Evolutionary conservation across 2,113 vertebrate genomes (phyloP).

Genomic region (Phyllostomus hastatus): DNA sequence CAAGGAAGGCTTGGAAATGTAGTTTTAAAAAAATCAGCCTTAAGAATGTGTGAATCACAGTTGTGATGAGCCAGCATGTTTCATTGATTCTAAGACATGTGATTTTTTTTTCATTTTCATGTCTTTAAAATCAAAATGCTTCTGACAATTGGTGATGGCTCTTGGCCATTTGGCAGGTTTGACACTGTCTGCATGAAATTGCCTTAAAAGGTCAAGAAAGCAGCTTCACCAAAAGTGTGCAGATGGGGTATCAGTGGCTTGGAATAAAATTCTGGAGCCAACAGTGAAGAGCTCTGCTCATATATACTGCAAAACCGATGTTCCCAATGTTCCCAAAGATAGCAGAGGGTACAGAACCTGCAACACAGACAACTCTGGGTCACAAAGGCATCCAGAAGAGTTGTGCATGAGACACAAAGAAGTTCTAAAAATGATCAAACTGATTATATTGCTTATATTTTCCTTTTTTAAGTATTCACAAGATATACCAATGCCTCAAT

Average conservation of each 20-base stretch:
- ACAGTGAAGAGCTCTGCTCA: background rate
- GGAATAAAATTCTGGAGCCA: background rate
- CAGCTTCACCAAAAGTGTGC: background rate
- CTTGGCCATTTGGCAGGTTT: background rate
- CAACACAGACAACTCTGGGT: background rate
- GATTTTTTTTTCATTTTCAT: background rate
- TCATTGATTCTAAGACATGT: background rate
- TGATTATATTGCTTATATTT: background rate
- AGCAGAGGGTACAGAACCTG: background rate
- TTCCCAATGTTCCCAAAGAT: background rate
- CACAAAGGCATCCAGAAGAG: background rate
- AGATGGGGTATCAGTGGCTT: background rate
- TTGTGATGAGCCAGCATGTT: background rate
- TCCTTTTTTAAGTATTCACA: background rate
- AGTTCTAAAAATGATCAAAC: background rate
- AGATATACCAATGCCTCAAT: background rate
- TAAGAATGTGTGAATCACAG: background rate
- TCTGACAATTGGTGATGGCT: background rate
- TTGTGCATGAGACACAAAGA: background rate
- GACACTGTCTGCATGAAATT: background rate
- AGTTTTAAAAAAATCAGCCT: background rate
- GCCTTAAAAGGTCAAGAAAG: background rate
- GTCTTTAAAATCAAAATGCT: background rate
- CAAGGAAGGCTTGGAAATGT: background rate
- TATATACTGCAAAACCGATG: background rate